These are phyloP conservation scores for Leucosticte australis DNA, from an alignment of 2,113 vertebrate genomes.

Conservation along the genomic window DNA sequence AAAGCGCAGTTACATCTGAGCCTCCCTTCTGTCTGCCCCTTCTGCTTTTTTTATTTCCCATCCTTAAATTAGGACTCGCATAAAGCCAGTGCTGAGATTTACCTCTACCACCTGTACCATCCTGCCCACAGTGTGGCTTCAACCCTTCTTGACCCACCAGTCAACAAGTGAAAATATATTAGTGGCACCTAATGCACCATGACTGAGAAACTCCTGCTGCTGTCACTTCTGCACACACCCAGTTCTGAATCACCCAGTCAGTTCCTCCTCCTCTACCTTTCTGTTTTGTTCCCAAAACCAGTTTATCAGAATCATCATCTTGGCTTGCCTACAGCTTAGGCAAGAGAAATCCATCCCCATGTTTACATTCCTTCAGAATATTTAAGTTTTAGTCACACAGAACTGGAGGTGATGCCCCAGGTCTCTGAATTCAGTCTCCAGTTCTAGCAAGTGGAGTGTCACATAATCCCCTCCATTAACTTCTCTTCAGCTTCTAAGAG, in stretches of 20 bases:
- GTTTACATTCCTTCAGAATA: neutral
- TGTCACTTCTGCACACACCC: neutral
- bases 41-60: neutral
- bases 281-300: neutral
- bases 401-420: neutral
- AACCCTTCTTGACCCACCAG: neutral
- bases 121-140: neutral
- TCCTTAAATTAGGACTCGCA: rapidly evolving
- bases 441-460: neutral
- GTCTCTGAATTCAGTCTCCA: neutral
- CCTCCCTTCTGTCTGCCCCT: neutral
- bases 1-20: neutral
- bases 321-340: neutral
- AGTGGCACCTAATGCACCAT: neutral
- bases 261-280: neutral
- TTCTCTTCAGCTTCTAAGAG: neutral
- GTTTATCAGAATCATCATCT: neutral
- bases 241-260: neutral
- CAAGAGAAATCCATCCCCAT: neutral
- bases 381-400: neutral
- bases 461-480: neutral
- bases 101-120: neutral
- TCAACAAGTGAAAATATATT: neutral
- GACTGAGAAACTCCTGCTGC: neutral
- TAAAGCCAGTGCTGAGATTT: neutral